Percentiles rank a stretch among this genome's conserved stretches.
Conservation (phyloP, 2,113 vertebrate genomes). For the Craseonycteris thonglongyai region DNA sequence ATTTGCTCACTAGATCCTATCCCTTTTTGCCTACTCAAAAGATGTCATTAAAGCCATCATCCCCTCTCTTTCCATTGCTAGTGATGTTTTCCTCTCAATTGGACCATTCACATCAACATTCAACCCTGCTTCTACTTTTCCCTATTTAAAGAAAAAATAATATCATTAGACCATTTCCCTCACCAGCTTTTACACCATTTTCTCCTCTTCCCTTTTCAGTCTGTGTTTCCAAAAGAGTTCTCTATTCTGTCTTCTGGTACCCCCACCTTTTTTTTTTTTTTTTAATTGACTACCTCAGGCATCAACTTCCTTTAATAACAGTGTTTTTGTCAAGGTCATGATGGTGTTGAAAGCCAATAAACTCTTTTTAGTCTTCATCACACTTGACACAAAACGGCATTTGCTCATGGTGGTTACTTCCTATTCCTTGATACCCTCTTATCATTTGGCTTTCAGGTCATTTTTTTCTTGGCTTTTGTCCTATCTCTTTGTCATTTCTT, state of each 20-base stretch:
- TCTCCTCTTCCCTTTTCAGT: background rate
- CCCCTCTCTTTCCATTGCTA: background rate
- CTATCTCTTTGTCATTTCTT: background rate
- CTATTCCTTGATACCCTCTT: background rate
- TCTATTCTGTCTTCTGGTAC: background rate
- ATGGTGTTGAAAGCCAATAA: background rate
- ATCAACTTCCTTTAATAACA: background rate
- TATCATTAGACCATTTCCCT: background rate
- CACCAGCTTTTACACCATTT: background rate
- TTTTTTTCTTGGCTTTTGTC: background rate
- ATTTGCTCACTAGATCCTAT: background rate
- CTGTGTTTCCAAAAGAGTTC: background rate
- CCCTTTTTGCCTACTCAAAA: background rate
- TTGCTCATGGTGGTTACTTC: background rate
- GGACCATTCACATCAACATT: background rate
- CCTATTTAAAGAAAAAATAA: background rate
- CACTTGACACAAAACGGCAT: background rate
- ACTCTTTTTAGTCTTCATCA: background rate
- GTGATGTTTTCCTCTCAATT: background rate
- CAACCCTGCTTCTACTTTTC: background rate
- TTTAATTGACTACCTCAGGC: background rate
- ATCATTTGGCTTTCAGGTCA: background rate
- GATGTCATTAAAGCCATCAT: background rate
- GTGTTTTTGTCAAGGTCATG: background rate
- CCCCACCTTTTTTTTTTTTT: background rate